These are phyloP conservation scores for Eupelmus urozonus DNA, from an alignment of 2,888 invertebrate genomes.

Conservation along the genomic window DNA sequence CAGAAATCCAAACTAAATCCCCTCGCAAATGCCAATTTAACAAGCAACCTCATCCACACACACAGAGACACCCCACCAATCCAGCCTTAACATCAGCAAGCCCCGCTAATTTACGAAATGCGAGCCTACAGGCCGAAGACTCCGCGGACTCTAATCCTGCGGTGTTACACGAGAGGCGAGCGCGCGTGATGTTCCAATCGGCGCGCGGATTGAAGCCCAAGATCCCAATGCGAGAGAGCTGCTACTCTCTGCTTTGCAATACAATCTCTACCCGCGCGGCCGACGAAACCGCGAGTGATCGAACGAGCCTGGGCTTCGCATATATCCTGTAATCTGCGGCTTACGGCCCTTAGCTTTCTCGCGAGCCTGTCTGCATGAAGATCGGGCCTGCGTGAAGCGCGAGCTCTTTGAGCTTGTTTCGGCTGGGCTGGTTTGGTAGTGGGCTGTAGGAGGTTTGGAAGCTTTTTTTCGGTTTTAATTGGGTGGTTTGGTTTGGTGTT, in stretches of 20 bases:
- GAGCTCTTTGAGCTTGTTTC: background rate
- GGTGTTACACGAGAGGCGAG: background rate
- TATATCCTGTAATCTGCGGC: slow-evolving; percentile 48
- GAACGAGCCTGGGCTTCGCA: slow-evolving; percentile 45
- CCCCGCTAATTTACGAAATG: slow-evolving; percentile 34
- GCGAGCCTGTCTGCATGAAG: background rate
- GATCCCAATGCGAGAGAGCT: slow-evolving; percentile 1
- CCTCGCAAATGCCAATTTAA: no score
- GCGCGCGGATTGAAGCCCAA: slow-evolving; percentile 12
- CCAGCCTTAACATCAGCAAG: no score
- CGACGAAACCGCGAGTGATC: slow-evolving; percentile 36
- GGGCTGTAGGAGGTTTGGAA: no score
- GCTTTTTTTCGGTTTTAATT: no score
- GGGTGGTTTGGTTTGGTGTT: no score
- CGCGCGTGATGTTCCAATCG: slow-evolving; percentile 30
- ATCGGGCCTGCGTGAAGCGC: background rate
- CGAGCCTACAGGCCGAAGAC: background rate
- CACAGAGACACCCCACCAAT: no score
- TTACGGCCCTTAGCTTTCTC: background rate
- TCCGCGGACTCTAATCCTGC: slow-evolving; percentile 10
- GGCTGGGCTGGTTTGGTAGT: no score
- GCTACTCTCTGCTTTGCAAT: slow-evolving; percentile 48
- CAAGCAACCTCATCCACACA: no score
- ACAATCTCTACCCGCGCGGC: slow-evolving; percentile 13
- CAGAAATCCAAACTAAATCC: no score